Conservation (phyloP, 2,888 invertebrate species). For the Toxonevra muliebris region DNA sequence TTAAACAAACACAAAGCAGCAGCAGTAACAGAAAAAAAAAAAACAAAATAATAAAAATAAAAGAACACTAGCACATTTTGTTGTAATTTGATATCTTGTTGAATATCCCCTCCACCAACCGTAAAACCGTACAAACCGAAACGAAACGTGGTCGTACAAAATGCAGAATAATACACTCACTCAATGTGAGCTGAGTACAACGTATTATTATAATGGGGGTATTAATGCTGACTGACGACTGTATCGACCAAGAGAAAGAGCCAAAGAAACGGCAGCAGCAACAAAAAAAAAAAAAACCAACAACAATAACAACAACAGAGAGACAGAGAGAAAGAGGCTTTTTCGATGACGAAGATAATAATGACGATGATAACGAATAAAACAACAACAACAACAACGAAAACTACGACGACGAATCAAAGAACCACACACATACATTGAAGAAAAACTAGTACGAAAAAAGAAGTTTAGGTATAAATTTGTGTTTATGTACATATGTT, state of each 20-base stretch:
- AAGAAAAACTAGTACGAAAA: neutral
- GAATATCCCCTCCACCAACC: conserved; percentile 33
- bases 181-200: neutral
- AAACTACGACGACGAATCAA: conserved; percentile 14
- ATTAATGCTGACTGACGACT: conserved; percentile 13
- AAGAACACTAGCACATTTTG: conserved; percentile 36
- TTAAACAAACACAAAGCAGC: conserved; percentile 11
- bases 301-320: conserved; percentile 2
- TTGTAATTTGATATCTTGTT: conserved; percentile 38
- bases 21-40: conserved; percentile 14
- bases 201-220: conserved; percentile 30
- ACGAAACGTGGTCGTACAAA: neutral
- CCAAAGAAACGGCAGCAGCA: conserved; percentile 29
- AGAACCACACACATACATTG: conserved; percentile 17
- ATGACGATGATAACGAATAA: conserved; percentile 6
- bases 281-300: neutral
- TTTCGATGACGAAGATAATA: conserved; percentile 19
- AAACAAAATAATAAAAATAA: conserved; percentile 12
- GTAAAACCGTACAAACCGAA: conserved; percentile 13
- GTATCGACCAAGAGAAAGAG: conserved; percentile 6
- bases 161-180: neutral
- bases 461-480: too few species aligned
- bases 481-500: too few species aligned
- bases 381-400: neutral
- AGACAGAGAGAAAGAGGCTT: conserved; percentile 14